Base-by-base conservation (phyloP, 1,140 invertebrate species). In the Drosophila parvula region DNA sequence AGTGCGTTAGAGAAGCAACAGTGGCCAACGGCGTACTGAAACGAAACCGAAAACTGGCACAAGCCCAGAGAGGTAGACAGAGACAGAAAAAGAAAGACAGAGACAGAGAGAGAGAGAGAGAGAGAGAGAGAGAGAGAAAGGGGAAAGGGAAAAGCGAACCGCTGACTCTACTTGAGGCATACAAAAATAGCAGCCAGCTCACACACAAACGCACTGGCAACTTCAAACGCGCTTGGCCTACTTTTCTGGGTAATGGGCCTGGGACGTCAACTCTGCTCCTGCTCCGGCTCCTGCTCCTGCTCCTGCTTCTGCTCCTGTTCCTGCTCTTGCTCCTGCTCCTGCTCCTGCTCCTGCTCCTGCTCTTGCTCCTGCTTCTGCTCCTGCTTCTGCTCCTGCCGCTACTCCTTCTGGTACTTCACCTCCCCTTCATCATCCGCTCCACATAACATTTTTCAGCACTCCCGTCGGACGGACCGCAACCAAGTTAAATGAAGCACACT, bases 211-310 rank as follows among this genome's bases (percentile, higher is more conserved):
- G 62, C 82, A 79, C 55, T 79, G 83, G 71, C 78, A 86, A 88
- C 84, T 88, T 88, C 83, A 89, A 88, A 83, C 83, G 83, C 83
- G 84, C 84, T 89, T 88, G 84, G 83, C 84, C 83, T 89, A 88
- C 76, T 79, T 88, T 70, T 50, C 61, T 45, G 61, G 65, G 73
- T 80, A 88, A 83, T 83, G 83, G 83, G 51, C 65, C 77, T 89
- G 84, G 83, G 83, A 88, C 81, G 60, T 22, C 83, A 79, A 48
- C 75, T n/a, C n/a, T n/a, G n/a, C n/a, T n/a, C n/a, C n/a, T n/a
- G n/a, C n/a, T n/a, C n/a, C n/a, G n/a, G n/a, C n/a, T n/a, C n/a
- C n/a, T 64, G 60, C 68, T 73, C 44, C 70, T 55, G 60, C 32
- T 45, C 36, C 57, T 41, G 18, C 36, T 32, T 12, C 43, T 18